Conservation (phyloP, 2,797 vertebrate species). For the Myoxocephalus aenaeus region DNA sequence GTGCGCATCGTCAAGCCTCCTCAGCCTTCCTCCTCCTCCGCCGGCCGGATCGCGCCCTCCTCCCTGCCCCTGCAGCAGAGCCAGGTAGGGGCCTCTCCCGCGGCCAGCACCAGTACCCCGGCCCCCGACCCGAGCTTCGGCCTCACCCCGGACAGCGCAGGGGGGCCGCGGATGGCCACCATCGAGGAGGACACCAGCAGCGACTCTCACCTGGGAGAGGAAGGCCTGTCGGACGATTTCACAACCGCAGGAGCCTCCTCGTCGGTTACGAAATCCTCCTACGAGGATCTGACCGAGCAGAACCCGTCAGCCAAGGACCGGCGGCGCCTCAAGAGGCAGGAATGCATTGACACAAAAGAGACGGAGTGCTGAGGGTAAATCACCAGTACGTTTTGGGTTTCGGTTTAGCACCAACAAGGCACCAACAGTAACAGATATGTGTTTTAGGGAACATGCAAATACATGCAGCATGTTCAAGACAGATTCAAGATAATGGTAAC, state of each 20-base stretch:
- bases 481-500: background rate
- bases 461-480: background rate
- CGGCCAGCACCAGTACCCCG: constrained; percentile 63
- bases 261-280: constrained; percentile 92
- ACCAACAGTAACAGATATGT: constrained; percentile 2
- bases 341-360: constrained; percentile 93
- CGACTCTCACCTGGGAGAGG: constrained; percentile 91
- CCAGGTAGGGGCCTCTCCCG: constrained; percentile 42
- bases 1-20: constrained; percentile 89
- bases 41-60: constrained; percentile 65
- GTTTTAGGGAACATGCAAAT: constrained; percentile 48
- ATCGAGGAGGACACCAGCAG: constrained; percentile 97
- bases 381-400: background rate
- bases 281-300: constrained; percentile 94
- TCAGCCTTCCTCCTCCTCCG: constrained; percentile 58
- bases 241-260: constrained; percentile 87
- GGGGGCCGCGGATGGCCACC: constrained; percentile 91
- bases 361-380: constrained; percentile 89
- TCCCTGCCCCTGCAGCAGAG: constrained; percentile 63
- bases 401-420: background rate
- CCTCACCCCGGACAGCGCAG: constrained; percentile 77
- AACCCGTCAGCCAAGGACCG: constrained; percentile 84
- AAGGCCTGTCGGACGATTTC: constrained; percentile 88
- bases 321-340: constrained; percentile 91
- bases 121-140: constrained; percentile 71